Conservation (phyloP, 2,113 vertebrate genomes). For the Canis aureus region DNA sequence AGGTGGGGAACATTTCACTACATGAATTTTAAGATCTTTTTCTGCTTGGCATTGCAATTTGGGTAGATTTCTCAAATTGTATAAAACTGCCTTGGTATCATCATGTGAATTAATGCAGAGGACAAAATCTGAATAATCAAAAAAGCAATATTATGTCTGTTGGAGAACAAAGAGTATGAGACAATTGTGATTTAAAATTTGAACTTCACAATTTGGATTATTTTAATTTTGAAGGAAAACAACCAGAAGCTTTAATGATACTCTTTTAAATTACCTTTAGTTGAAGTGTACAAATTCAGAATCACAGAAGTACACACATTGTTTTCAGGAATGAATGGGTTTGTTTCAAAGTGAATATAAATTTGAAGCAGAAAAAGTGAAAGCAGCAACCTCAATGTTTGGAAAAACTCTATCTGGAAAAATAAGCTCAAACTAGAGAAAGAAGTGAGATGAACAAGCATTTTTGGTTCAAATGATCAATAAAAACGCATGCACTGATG, state of each 20-base stretch:
- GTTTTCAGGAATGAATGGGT: constrained; percentile 3
- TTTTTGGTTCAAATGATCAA: neutral
- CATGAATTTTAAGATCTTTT: neutral
- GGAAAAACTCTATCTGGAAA: neutral
- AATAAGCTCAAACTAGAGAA: neutral
- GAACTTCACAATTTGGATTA: constrained; percentile 6
- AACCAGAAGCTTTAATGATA: neutral
- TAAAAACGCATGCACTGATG: neutral
- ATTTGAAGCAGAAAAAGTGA: constrained; percentile 13
- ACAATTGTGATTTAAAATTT: neutral
- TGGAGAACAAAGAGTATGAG: constrained; percentile 6
- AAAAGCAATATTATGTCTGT: neutral
- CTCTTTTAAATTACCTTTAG: neutral
- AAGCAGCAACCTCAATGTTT: neutral
- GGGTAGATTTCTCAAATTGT: neutral
- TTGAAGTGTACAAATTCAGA: neutral
- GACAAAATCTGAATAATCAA: neutral
- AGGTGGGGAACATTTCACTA: neutral
- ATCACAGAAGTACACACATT: neutral
- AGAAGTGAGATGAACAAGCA: neutral
- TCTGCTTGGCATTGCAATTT: neutral
- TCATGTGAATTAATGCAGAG: neutral
- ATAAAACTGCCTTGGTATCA: neutral
- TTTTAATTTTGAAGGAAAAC: neutral
- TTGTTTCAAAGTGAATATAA: neutral